These are phyloP conservation scores for Lagorchestes hirsutus DNA, from an alignment of 2,797 vertebrate species.

Conservation along the genomic window DNA sequence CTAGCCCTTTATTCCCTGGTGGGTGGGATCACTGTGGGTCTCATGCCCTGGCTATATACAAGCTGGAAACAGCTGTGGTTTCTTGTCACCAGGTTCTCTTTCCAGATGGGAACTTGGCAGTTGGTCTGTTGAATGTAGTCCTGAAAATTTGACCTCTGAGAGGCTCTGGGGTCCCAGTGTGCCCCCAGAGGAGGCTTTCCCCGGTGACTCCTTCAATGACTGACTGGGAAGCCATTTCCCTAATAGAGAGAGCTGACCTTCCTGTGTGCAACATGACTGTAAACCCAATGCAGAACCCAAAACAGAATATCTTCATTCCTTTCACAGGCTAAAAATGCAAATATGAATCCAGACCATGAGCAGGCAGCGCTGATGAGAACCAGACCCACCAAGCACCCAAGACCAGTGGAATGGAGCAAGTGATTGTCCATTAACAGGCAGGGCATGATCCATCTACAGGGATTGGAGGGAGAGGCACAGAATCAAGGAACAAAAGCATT, in stretches of 20 bases:
- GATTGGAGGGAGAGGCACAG: background rate
- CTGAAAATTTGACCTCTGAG: background rate
- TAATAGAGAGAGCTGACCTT: background rate
- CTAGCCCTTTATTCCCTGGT: background rate
- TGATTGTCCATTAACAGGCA: background rate
- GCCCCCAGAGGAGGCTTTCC: background rate
- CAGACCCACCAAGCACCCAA: background rate
- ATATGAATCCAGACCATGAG: background rate
- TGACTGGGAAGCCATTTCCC: slow-evolving; percentile 19
- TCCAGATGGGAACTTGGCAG: slow-evolving; percentile 9
- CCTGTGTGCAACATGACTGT: background rate
- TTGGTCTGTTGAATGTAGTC: background rate
- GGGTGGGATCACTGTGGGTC: background rate
- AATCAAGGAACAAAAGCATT: background rate
- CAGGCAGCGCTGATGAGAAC: background rate
- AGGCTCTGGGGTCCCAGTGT: background rate
- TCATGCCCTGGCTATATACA: background rate
- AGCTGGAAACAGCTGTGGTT: background rate
- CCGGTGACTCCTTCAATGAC: background rate
- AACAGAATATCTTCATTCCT: background rate
- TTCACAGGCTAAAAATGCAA: slow-evolving; percentile 9
- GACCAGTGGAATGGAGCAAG: background rate
- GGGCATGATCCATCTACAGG: background rate
- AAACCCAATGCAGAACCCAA: background rate
- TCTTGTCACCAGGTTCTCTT: background rate